Conservation (phyloP, 1,140 invertebrate species). For the Bombus pyrosoma region DNA sequence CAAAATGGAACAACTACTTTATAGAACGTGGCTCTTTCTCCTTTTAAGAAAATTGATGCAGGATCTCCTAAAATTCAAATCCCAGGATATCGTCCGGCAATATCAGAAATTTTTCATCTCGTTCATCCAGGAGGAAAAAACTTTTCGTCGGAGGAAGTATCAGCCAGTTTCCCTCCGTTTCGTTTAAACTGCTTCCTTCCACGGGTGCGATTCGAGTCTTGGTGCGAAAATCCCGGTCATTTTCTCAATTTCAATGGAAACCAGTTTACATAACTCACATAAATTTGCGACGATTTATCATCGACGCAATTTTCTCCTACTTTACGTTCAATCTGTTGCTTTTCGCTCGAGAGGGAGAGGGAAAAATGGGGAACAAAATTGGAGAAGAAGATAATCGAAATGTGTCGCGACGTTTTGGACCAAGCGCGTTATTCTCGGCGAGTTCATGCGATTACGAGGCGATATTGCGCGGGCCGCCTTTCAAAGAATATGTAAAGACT, state of each 20-base stretch:
- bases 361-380: neutral
- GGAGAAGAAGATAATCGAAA: neutral
- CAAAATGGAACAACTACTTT: too few species aligned
- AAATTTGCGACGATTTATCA: neutral
- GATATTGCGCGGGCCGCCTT: neutral
- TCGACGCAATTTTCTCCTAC: neutral
- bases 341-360: neutral
- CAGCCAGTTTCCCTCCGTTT: too few species aligned
- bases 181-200: too few species aligned
- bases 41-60: too few species aligned
- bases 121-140: too few species aligned
- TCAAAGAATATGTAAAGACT: constrained; percentile 15
- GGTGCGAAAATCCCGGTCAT: neutral
- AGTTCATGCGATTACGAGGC: neutral
- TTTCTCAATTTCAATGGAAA: neutral
- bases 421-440: neutral
- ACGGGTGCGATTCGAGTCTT: neutral
- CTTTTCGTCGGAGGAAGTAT: neutral
- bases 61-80: too few species aligned
- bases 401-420: neutral
- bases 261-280: neutral
- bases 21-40: too few species aligned
- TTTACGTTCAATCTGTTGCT: neutral
- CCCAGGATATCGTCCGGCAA: too few species aligned
- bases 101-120: too few species aligned